phyloP scores from a whole-genome alignment of 2,888 invertebrate species.

The Drosophila limbata region DNA sequence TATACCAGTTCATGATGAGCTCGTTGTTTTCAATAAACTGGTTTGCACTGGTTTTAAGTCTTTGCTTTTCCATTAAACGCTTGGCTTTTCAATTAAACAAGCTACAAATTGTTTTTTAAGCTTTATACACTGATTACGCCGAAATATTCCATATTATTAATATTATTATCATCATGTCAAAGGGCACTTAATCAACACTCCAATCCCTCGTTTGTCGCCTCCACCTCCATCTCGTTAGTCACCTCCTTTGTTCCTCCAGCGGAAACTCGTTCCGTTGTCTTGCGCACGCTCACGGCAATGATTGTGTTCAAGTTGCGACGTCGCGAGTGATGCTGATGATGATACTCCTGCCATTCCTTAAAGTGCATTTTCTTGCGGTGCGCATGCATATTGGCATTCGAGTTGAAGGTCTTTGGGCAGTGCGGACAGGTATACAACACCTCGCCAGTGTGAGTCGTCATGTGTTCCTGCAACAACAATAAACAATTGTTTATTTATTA shows the following conservation, averaged over 20 bases:
- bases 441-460: conserved; percentile 82
- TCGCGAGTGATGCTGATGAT: conserved; percentile 41
- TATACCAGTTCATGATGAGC: conserved; percentile 62
- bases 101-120: conserved; percentile 54
- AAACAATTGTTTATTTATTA: background rate
- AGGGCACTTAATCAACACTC: conserved; percentile 42
- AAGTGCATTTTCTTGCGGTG: conserved; percentile 83
- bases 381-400: conserved; percentile 82
- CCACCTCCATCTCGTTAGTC: background rate
- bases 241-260: conserved; percentile 4
- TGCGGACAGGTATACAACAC: conserved; percentile 80
- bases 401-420: conserved; percentile 82
- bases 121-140: conserved; percentile 50
- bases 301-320: conserved; percentile 55
- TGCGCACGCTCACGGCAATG: conserved; percentile 60
- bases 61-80: conserved; percentile 33
- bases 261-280: conserved; percentile 55
- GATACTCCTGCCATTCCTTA: conserved; percentile 81
- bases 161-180: conserved; percentile 23
- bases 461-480: conserved; percentile 74
- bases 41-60: conserved; percentile 50
- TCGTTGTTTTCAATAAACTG: conserved; percentile 41
- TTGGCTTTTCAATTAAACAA: conserved; percentile 57
- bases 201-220: background rate
- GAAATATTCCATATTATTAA: conserved; percentile 12